These are phyloP conservation scores for Trichechus manatus DNA, from an alignment of 2,113 vertebrate species.

Conservation along the genomic window DNA sequence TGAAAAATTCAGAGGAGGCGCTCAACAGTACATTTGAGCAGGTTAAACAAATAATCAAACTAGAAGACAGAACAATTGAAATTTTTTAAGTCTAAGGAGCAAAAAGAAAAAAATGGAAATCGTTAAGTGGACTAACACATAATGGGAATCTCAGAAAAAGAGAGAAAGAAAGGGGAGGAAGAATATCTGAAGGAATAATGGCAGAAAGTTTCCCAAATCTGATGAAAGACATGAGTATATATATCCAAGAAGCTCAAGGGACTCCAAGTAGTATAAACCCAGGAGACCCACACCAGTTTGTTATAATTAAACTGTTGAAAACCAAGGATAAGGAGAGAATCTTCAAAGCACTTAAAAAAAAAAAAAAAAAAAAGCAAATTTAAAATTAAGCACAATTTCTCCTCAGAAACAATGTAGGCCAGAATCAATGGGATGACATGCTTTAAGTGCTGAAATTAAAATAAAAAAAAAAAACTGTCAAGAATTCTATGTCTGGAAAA, in stretches of 20 bases:
- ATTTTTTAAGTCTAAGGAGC: too few relatives aligned
- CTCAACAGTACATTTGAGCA: too few relatives aligned
- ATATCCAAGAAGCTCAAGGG: background rate
- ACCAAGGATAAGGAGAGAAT: background rate
- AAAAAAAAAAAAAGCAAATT: background rate
- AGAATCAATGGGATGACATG: too few relatives aligned
- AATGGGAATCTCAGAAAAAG: background rate
- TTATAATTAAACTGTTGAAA: background rate
- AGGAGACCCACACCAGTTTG: background rate
- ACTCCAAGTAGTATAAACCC: background rate
- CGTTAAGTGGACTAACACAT: background rate
- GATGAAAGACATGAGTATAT: background rate
- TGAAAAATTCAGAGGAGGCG: too few relatives aligned
- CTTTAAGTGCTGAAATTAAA: too few relatives aligned
- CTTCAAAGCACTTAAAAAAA: background rate
- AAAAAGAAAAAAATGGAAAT: background rate
- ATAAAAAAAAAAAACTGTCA: too few relatives aligned
- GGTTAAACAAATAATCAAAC: too few relatives aligned
- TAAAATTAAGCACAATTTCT: background rate
- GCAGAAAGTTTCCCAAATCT: background rate
- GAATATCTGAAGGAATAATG: background rate
- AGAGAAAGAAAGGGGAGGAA: background rate
- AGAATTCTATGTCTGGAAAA: too few relatives aligned
- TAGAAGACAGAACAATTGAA: too few relatives aligned
- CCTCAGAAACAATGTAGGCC: background rate